Evolutionary conservation across 2,797 vertebrate genomes (phyloP), one percentile per base, ranked within the genome.

Genomic region (Siniperca scherzeri): DNA sequence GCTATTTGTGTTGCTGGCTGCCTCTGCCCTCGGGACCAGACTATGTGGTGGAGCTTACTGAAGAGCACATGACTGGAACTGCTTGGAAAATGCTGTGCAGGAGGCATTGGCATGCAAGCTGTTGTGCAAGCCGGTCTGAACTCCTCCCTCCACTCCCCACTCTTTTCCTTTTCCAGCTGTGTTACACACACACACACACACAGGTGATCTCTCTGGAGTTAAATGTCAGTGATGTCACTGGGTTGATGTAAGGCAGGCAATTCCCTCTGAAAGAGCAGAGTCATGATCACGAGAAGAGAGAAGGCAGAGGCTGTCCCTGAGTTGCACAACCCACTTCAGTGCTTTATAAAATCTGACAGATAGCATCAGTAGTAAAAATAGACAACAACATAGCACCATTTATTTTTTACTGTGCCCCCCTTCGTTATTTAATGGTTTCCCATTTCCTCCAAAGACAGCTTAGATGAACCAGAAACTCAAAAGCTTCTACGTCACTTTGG

Each of bases 251-350:
- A 94, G 74, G 14, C 68, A 21, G 91, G 92, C 88, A 86, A 85
- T 88, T 88, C 92, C 88, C 86, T 30, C 1, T 53, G 16, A 68
- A 87, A 88, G 56, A 77, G 92, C 80, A 8, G 66, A 87, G 90
- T 95, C 94, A 94, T 72, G 68, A 56, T 94, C 88, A 93, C 62
- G 40, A 56, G 74, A 4, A 65, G 40, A 56, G 74, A 4, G 67
- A 56, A 72, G 50, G 68, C 8, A 22, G 46, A 74, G 53, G 3
- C 25, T 70, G 67, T 69, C 67, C 84, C 84, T 67, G 61, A 83
- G 84, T 92, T 90, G 61, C 77, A 65, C 84, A 86, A 92, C 19
- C 60, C 44, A 42, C 21, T 44, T 72, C 25, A 42, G 67, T 19
- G 10, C 2, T 42, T 70, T 65, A 40, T 42, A 3, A 67, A 59